Base-by-base conservation (phyloP, 2,888 invertebrate species). In the Tineola bisselliella region DNA sequence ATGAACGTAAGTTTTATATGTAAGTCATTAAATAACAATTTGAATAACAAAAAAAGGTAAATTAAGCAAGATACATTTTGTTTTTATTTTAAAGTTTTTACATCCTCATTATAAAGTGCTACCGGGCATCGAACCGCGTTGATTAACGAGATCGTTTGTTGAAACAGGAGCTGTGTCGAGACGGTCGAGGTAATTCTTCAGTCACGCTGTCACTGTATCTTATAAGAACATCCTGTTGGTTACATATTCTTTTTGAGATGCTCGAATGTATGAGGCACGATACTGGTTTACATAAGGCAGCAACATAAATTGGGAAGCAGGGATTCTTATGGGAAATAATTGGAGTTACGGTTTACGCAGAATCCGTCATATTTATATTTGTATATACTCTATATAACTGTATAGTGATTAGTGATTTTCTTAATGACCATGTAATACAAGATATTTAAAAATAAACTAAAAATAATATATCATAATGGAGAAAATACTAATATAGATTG, bases 91-190 rank as follows among this genome's bases (percentile, higher is more conserved):
- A 15, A 3, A 48, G n/a, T 67, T 68, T 66, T 66, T 66, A 66
- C 67, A 63, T 66, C 64, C 65, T 68, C 69, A 75, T 77, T 70
- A 71, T 73, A 71, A 68, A 68, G 65, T 70, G 75, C 76, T 77
- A 78, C 78, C 74, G 76, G 48, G 48, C 48, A 48, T 48, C 48
- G 48, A 48, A 17, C 43, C 25, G 44, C 44, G 43, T n/a, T 25
- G 48, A 48, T 48, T 48, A 48, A 48, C 48, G 25, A 43, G 19
- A 60, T 43, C 48, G 48, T 48, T 43, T 43, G 43, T 43, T 62
- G 76, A 72, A 75, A 78, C 72, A 69, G 68, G 71, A 79, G 74
- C 67, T 70, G 65, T 62, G 63, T 63, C 64, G 61, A n/a, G 59
- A 48, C 17, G 48, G 48, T 48, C 48, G 48, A 48, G 48, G 48